Conservation (phyloP, 2,888 invertebrate species). For the Drosophila koepferae region DNA sequence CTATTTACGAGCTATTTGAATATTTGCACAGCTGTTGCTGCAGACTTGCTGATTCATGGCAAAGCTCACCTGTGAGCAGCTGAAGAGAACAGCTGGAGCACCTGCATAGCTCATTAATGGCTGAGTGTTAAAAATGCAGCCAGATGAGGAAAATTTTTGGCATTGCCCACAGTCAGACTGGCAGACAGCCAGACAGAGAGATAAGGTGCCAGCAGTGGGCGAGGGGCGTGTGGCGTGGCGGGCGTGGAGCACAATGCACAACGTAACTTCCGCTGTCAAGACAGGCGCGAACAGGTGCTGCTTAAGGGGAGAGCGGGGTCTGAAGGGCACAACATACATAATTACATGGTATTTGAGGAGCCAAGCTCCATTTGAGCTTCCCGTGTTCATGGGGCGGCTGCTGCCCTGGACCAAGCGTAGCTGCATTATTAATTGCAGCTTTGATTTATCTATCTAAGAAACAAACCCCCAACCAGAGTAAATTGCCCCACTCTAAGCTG, state of each 20-base stretch:
- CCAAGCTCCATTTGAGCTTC: constrained; percentile 73
- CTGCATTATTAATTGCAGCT: constrained; percentile 74
- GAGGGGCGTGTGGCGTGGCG: not conserved
- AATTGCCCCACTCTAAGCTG: not conserved
- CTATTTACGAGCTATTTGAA: constrained; percentile 28
- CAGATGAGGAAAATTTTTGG: constrained; percentile 21
- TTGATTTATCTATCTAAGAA: constrained; percentile 80
- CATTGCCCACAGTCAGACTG: constrained; percentile 1
- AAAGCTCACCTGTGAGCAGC: constrained; percentile 10
- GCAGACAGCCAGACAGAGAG: not conserved
- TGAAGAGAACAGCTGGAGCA: constrained; percentile 36
- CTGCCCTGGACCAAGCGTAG: constrained; percentile 35
- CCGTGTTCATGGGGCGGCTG: constrained; percentile 44
- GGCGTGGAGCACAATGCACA: constrained; percentile 3
- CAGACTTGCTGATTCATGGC: constrained; percentile 17
- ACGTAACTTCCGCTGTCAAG: constrained; percentile 51
- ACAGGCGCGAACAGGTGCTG: not conserved
- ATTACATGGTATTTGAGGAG: constrained; percentile 62
- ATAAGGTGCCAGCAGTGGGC: constrained; percentile 15
- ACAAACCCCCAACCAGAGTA: constrained; percentile 6
- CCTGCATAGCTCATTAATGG: constrained; percentile 51
- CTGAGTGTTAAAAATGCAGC: constrained; percentile 36
- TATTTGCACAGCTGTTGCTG: constrained; percentile 54
- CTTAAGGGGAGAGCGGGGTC: too few species aligned
- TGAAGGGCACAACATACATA: constrained; percentile 35